phyloP scores from a whole-genome alignment of 2,797 vertebrate species.

The Xiphophorus birchmanni region DNA sequence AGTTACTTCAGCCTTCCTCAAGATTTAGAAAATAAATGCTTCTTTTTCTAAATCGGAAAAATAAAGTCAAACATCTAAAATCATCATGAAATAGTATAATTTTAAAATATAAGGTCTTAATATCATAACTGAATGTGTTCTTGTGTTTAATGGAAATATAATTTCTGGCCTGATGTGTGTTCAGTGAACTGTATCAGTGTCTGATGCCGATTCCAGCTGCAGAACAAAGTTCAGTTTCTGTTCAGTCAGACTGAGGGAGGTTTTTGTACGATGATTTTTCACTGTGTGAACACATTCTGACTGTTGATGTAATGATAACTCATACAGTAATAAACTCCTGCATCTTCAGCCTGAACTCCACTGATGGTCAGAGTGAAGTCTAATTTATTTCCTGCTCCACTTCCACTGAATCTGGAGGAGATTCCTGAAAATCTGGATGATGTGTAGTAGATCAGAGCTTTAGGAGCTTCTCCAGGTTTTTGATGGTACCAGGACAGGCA shows the following conservation, averaged over 20 bases:
- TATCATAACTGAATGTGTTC: too few relatives aligned
- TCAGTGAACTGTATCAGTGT: too few relatives aligned
- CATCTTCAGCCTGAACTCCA: constrained; percentile 26
- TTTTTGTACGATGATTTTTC: constrained; percentile 22
- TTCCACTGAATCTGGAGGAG: constrained; percentile 21
- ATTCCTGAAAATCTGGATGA: not conserved
- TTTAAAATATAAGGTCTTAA: too few relatives aligned
- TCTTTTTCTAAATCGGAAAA: too few relatives aligned
- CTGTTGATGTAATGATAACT: not conserved
- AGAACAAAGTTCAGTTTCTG: too few relatives aligned
- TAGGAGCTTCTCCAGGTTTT: constrained; percentile 4
- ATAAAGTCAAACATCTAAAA: too few relatives aligned
- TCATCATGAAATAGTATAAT: too few relatives aligned
- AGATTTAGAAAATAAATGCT: too few relatives aligned
- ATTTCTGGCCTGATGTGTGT: too few relatives aligned
- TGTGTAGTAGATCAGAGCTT: not conserved
- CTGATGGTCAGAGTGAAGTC: constrained; percentile 37
- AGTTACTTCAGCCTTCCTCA: too few relatives aligned
- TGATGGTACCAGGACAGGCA: constrained; percentile 6
- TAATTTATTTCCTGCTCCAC: not conserved
- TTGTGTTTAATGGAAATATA: too few relatives aligned
- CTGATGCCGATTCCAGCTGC: too few relatives aligned
- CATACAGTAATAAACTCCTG: constrained; percentile 3
- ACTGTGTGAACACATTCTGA: constrained; percentile 1
- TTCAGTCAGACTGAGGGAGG: not conserved